These are phyloP conservation scores for Enteromius paludinosus DNA, from an alignment of 2,797 vertebrate species.

Conservation along the genomic window DNA sequence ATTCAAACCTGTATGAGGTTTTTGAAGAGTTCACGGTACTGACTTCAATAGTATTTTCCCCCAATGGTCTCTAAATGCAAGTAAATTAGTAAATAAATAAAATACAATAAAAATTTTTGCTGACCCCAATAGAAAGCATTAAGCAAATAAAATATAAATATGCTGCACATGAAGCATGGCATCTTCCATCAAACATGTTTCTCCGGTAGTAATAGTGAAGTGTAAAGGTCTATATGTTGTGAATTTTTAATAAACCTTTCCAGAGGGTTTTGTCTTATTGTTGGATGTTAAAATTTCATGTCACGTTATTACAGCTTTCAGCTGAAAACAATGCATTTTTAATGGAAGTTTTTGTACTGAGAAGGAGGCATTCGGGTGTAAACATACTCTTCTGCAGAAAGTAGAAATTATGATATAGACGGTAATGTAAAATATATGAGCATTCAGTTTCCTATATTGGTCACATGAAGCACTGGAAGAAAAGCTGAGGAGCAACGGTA, in stretches of 20 bases:
- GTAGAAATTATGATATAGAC: slow-evolving; percentile 8
- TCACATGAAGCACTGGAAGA: background rate
- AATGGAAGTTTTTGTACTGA: slow-evolving; percentile 43
- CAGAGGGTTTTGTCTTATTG: slow-evolving; percentile 27
- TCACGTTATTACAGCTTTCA: slow-evolving; percentile 53
- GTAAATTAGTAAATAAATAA: background rate
- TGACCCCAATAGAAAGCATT: slow-evolving; percentile 58
- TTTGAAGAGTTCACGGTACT: background rate
- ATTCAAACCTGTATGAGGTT: background rate
- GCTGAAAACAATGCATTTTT: slow-evolving; percentile 60
- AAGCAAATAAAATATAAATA: slow-evolving; percentile 24
- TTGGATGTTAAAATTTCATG: slow-evolving; percentile 54
- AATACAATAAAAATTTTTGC: background rate
- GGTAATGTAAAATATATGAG: slow-evolving; percentile 5
- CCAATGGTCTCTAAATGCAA: background rate
- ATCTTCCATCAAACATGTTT: slow-evolving; percentile 9
- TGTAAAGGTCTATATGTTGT: slow-evolving; percentile 1
- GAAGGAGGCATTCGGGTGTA: slow-evolving; percentile 50
- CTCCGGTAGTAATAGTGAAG: background rate
- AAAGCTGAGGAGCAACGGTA: background rate
- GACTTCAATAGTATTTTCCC: background rate
- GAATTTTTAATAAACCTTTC: slow-evolving; percentile 49
- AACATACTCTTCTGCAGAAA: slow-evolving; percentile 24
- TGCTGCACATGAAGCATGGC: slow-evolving; percentile 52
- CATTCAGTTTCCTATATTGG: background rate